These are phyloP conservation scores for Sinelater perroti DNA, from an alignment of 2,888 invertebrate genomes.

Conservation along the genomic window DNA sequence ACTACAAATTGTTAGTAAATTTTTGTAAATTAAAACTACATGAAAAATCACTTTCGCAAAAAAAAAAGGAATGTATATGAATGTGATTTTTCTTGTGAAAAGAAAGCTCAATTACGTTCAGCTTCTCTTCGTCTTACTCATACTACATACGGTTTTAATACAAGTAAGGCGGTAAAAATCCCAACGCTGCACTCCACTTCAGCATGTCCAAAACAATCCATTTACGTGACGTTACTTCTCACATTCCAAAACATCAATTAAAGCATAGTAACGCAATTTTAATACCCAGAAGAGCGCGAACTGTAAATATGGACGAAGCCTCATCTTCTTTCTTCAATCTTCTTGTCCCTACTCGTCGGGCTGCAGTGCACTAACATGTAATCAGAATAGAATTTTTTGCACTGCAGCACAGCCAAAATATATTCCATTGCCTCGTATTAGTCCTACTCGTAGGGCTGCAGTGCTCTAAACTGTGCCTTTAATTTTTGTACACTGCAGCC, in stretches of 20 bases:
- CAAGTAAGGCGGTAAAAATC: constrained; percentile 45
- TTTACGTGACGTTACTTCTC: constrained; percentile 21
- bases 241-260: constrained; percentile 5
- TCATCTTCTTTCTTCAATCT: constrained; percentile 43
- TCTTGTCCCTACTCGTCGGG: constrained; percentile 43
- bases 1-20: no score
- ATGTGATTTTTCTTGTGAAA: no score
- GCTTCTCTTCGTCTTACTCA: no score
- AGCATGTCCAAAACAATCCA: constrained; percentile 33
- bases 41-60: no score
- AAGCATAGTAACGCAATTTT: no score
- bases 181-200: constrained; percentile 50
- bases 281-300: neutral
- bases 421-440: neutral
- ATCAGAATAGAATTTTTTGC: constrained; percentile 5
- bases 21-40: no score
- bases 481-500: constrained; percentile 29
- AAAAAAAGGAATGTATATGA: no score
- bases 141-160: constrained; percentile 56
- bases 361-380: constrained; percentile 26
- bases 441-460: constrained; percentile 45
- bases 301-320: constrained; percentile 38
- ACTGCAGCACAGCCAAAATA: constrained; percentile 28
- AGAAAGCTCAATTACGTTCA: no score
- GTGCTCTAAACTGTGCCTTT: constrained; percentile 13